A percentile compares a stretch with the other conserved stretches of the same genome.
phyloP scores from a whole-genome alignment of 64 coral and sea anemone species.

The Montipora efflorescens region DNA sequence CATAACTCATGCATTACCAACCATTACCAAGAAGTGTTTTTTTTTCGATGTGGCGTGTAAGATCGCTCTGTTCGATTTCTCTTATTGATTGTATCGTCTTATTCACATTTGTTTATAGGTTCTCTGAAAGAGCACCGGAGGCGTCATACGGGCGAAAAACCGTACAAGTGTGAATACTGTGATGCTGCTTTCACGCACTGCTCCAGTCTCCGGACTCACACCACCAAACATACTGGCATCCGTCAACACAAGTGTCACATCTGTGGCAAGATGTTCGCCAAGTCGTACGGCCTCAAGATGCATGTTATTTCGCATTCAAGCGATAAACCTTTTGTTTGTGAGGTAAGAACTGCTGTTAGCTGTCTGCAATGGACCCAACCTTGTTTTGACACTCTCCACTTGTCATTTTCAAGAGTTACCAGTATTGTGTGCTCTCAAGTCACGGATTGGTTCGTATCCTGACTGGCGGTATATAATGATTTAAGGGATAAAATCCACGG shows the following conservation, averaged over 20 bases:
- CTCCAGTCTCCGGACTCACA: constrained; percentile 7
- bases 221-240: constrained; percentile 32
- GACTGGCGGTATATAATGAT: no score
- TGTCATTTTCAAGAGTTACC: no score
- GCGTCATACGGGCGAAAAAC: constrained; percentile 34
- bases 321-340: constrained; percentile 42
- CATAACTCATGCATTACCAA: no score
- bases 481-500: no score
- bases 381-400: no score
- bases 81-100: not conserved
- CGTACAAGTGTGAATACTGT: constrained; percentile 37
- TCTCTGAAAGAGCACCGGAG: constrained; percentile 37
- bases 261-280: constrained; percentile 44
- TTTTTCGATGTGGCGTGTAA: no score
- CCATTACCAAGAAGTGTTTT: no score
- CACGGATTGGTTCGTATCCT: no score
- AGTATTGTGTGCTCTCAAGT: no score
- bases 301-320: constrained; percentile 38
- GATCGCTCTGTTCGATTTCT: no score
- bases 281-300: constrained; percentile 57
- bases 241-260: constrained; percentile 26
- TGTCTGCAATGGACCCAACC: not conserved
- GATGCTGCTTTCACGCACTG: constrained; percentile 3
- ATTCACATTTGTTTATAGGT: not conserved
- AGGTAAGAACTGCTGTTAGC: not conserved